Evolutionary conservation across 1,140 invertebrate species (phyloP), one percentile per base, ranked within the genome.

Genomic region (Drosophila nasuta): DNA sequence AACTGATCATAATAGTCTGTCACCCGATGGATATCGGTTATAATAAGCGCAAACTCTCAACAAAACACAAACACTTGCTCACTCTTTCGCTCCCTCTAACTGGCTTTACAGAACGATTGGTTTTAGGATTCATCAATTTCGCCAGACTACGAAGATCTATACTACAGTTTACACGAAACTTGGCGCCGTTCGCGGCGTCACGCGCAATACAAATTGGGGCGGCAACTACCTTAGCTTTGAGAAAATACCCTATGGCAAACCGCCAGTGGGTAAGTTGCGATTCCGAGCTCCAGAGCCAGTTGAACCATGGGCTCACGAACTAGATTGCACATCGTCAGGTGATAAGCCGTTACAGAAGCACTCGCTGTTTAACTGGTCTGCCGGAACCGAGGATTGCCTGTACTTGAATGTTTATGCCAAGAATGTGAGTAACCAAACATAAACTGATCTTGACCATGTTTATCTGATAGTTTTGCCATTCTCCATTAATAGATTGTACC

Each of bases 211-310:
- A 0, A 75, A 81, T n/a, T 89, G 85, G 75, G 92, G 91, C 7
- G 79, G 70, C 57, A 65, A 70, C 25, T 94, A 92, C 75, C 87
- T 83, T 57, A 93, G 91, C 45, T 95, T 94, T 70, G 93, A 94
- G 73, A 95, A 95, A 3, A 95, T 97, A 68, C 96, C 96, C 0
- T 96, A 94, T 83, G 96, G 95, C 1, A 95, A 95, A 86, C 95
- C 96, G 0, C 96, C 96, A 0, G n/a, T 96, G 5, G 95, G 94
- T 1, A 92, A 94, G 11, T 86, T 96, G 2, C 93, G 96, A 17
- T 97, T 96, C 91, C 93, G 93, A 62, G 94, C 93, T 2, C 94
- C 94, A 86, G 79, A 91, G 79, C 93, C 94, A 4, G 69, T 77
- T 0, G 92, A 93, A 65, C 70, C 93, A 62, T 95, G 95, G 95